These are phyloP conservation scores for Maccullochella peelii DNA, from an alignment of 2,113 vertebrate species.

Conservation along the genomic window DNA sequence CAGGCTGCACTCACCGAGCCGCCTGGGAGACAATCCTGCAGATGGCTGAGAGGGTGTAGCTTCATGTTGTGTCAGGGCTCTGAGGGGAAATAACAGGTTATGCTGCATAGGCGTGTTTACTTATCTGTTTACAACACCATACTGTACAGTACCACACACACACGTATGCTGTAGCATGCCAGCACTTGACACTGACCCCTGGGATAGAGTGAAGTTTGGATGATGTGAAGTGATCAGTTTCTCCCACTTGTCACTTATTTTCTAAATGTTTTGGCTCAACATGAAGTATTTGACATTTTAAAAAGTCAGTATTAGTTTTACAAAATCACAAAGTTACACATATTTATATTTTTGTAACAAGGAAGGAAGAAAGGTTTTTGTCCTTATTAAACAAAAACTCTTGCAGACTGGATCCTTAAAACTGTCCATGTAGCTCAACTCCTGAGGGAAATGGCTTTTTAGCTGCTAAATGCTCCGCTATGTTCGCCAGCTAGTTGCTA, in stretches of 20 bases:
- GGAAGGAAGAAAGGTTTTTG: background rate
- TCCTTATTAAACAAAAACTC: background rate
- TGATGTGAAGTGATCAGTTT: slow-evolving; percentile 11
- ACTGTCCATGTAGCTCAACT: background rate
- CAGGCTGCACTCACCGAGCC: slow-evolving; percentile 41
- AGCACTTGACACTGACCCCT: background rate
- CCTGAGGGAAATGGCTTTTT: background rate
- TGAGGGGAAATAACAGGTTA: slow-evolving; percentile 31
- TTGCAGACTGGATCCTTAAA: no score
- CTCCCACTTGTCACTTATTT: background rate
- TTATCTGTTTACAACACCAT: slow-evolving; percentile 14
- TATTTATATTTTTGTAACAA: background rate
- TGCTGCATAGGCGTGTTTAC: slow-evolving; percentile 35
- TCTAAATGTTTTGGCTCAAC: background rate
- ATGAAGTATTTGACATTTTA: background rate
- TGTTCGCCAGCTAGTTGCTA: background rate
- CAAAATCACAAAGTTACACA: background rate
- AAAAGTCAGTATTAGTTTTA: background rate
- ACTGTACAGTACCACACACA: background rate
- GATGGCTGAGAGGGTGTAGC: slow-evolving; percentile 26
- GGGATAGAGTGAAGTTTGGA: background rate
- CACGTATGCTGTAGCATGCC: background rate
- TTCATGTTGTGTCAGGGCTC: slow-evolving; percentile 29
- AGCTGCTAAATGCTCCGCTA: background rate
- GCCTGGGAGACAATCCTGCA: slow-evolving; percentile 48